Conservation (phyloP, 37 sponge, comb jelly and placozoan species). For the Beroe forskalii region DNA sequence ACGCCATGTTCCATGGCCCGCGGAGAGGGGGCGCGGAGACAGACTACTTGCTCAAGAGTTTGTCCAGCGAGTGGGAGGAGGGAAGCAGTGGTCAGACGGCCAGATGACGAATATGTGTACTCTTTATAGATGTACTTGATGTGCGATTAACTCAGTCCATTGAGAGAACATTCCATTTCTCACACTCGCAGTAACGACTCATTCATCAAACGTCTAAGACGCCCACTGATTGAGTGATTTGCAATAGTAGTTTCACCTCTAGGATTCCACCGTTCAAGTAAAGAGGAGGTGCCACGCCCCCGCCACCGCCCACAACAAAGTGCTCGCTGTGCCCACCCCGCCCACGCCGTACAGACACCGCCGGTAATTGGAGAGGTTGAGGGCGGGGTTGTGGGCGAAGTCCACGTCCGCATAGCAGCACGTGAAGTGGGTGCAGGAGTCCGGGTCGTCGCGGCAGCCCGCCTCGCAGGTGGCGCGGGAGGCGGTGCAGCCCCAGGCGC, state of each 20-base stretch:
- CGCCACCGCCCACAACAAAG: neutral
- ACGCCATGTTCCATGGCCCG: neutral
- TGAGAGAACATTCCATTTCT: no score
- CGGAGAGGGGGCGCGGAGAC: neutral
- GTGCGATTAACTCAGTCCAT: no score
- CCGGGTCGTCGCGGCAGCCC: neutral
- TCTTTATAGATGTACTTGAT: no score
- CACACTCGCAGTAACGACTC: no score
- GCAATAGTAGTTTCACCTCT: no score
- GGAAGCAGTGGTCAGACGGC: no score
- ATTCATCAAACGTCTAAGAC: no score
- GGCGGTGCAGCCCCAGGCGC: slow-evolving; percentile 24
- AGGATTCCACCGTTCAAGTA: no score
- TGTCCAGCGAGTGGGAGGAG: no score
- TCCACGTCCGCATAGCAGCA: slow-evolving; percentile 35
- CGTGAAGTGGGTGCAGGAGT: neutral
- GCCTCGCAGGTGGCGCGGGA: neutral
- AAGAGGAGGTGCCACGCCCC: neutral
- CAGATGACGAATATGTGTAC: no score
- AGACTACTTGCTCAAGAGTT: neutral
- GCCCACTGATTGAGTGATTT: no score
- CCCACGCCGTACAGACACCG: slow-evolving; percentile 17
- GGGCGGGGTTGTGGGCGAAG: neutral
- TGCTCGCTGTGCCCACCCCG: neutral
- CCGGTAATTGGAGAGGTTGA: neutral